Evolutionary conservation across 2,797 vertebrate genomes (phyloP).

Genomic region (Pangasius macronema): DNA sequence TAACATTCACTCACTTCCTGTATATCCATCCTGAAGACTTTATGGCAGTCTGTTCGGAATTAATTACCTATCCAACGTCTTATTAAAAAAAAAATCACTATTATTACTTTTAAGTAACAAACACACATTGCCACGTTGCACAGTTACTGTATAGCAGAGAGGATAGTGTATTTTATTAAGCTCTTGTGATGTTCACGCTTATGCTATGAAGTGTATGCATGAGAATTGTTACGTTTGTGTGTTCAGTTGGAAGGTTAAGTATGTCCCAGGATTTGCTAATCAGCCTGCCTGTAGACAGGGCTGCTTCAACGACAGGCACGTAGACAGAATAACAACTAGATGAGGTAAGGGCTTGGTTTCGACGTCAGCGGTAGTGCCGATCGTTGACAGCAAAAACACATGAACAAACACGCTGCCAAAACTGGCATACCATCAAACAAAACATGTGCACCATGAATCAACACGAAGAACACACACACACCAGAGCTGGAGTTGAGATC

Average conservation of each 20-base stretch:
- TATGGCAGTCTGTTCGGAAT: slow-evolving; percentile 19
- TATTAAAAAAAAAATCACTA: background rate
- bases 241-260: slow-evolving; percentile 19
- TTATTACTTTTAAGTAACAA: slow-evolving; percentile 8
- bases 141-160: slow-evolving; percentile 54
- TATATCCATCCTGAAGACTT: slow-evolving; percentile 12
- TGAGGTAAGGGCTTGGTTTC: slow-evolving; percentile 54
- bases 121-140: slow-evolving; percentile 33
- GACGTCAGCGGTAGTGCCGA: slow-evolving; percentile 66
- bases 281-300: slow-evolving; percentile 20
- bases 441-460: slow-evolving; percentile 45
- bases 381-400: slow-evolving; percentile 68
- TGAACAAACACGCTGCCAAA: background rate
- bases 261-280: slow-evolving; percentile 26
- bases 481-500: background rate
- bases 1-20: slow-evolving; percentile 16
- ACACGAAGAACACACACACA: slow-evolving; percentile 38
- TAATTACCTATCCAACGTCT: background rate
- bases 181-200: slow-evolving; percentile 16
- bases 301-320: slow-evolving; percentile 71
- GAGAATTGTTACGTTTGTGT: slow-evolving; percentile 63
- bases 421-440: slow-evolving; percentile 70
- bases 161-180: slow-evolving; percentile 60
- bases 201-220: background rate
- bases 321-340: slow-evolving; percentile 66